These are phyloP conservation scores for Parapristionchus giblindavisi DNA, from an alignment of 2,888 invertebrate genomes.

Conservation along the genomic window DNA sequence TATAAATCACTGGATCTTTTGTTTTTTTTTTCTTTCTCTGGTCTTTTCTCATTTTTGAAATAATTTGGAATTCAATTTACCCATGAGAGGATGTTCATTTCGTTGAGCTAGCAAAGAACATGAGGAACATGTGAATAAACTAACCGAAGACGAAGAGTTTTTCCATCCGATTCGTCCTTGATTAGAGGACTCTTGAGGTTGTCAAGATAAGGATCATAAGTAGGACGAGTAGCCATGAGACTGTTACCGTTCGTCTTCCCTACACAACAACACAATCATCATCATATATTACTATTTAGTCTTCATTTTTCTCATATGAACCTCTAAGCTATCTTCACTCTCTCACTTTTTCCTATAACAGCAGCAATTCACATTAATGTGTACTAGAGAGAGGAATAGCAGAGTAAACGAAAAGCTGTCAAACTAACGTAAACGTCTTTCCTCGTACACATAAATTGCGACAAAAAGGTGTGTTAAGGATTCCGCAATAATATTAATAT, in stretches of 20 bases:
- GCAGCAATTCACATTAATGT: conserved; percentile 12
- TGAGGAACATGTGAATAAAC: background rate
- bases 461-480: no score
- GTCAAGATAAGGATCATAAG: conserved; percentile 69
- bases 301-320: conserved; percentile 2
- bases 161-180: conserved; percentile 91
- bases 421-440: no score
- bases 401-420: background rate
- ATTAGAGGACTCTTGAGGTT: conserved; percentile 82
- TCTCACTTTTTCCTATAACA: conserved; percentile 6
- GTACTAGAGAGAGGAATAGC: background rate
- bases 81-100: background rate
- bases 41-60: background rate
- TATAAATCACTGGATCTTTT: background rate
- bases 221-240: conserved; percentile 65
- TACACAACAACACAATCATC: background rate
- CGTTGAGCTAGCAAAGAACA: background rate
- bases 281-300: conserved; percentile 1
- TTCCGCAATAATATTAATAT: no score
- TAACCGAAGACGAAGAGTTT: conserved; percentile 85
- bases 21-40: background rate
- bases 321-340: no score
- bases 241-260: conserved; percentile 44
- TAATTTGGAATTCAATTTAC: background rate
- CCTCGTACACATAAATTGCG: no score